These are phyloP conservation scores for Drosophila flavopinicola DNA, from an alignment of 2,888 invertebrate species.

Conservation along the genomic window DNA sequence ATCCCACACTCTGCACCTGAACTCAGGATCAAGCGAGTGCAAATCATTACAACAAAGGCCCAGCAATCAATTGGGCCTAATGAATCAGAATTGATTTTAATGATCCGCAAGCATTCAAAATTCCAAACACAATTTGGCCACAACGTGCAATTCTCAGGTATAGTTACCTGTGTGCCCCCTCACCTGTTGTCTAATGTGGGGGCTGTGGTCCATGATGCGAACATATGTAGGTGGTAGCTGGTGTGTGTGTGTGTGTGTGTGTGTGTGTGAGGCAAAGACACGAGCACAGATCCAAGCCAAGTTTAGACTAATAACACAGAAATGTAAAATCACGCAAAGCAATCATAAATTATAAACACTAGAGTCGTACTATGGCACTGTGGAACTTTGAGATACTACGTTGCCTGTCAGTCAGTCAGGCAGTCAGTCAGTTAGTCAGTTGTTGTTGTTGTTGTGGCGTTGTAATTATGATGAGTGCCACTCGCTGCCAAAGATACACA, in stretches of 20 bases:
- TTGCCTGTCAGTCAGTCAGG: slow-evolving; percentile 45
- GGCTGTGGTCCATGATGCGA: slow-evolving; percentile 37
- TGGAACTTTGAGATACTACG: slow-evolving; percentile 19
- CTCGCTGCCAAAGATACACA: slow-evolving; percentile 76
- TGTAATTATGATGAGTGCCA: slow-evolving; percentile 79
- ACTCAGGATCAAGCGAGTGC: slow-evolving; percentile 27
- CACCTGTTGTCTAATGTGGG: slow-evolving; percentile 40
- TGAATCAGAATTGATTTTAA: slow-evolving; percentile 61
- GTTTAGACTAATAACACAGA: slow-evolving; percentile 70
- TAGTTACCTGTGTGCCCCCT: neutral
- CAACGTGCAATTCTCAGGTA: slow-evolving; percentile 44
- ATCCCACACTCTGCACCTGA: slow-evolving; percentile 35
- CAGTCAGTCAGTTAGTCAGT: slow-evolving; percentile 29
- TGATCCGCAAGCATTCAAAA: slow-evolving; percentile 49
- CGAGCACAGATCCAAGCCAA: slow-evolving; percentile 44
- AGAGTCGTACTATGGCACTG: slow-evolving; percentile 39
- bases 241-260: too few species aligned
- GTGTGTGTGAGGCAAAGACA: slow-evolving; percentile 26
- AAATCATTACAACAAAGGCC: slow-evolving; percentile 24
- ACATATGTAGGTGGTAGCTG: slow-evolving; percentile 57
- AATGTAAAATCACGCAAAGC: slow-evolving; percentile 72
- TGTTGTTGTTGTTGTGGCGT: slow-evolving; percentile 40
- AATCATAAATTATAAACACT: slow-evolving; percentile 72
- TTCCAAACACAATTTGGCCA: slow-evolving; percentile 51
- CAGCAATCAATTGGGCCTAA: slow-evolving; percentile 46